These are phyloP conservation scores for Chorisops tibialis DNA, from an alignment of 2,888 invertebrate genomes.

Conservation along the genomic window DNA sequence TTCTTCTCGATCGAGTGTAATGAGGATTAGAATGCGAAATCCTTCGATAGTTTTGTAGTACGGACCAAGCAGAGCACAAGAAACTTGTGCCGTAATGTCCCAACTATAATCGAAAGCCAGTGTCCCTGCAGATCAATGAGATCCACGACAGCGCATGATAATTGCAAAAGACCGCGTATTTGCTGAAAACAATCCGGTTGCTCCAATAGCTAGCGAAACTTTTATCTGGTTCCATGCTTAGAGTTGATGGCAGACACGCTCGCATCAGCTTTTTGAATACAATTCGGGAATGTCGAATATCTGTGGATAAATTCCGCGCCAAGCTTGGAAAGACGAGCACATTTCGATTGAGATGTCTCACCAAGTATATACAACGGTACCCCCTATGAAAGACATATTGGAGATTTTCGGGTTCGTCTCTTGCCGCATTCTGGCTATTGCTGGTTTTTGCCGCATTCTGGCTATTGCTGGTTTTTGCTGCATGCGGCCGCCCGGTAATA, in stretches of 20 bases:
- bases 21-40: conserved; percentile 83
- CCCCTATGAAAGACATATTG: conserved; percentile 65
- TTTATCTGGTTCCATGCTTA: conserved; percentile 66
- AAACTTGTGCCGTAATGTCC: conserved; percentile 90
- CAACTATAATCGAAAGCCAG: conserved; percentile 95
- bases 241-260: conserved; percentile 82
- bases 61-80: conserved; percentile 92
- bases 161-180: conserved; percentile 82
- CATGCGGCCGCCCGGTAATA: conserved; percentile 52
- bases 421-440: conserved; percentile 42
- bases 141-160: conserved; percentile 92
- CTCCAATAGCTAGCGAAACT: conserved; percentile 69
- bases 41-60: conserved; percentile 93
- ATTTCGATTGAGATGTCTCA: conserved; percentile 84
- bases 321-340: conserved; percentile 66
- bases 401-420: conserved; percentile 42
- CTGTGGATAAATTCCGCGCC: conserved; percentile 78
- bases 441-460: conserved; percentile 63
- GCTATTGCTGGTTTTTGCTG: conserved; percentile 56
- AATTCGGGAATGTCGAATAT: conserved; percentile 82
- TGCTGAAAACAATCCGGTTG: conserved; percentile 93
- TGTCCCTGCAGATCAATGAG: conserved; percentile 89
- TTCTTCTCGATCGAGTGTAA: no score
- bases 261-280: conserved; percentile 95
- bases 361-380: conserved; percentile 84